phyloP scores from a whole-genome alignment of 2,113 vertebrate genomes.

The Odobenus rosmarus region DNA sequence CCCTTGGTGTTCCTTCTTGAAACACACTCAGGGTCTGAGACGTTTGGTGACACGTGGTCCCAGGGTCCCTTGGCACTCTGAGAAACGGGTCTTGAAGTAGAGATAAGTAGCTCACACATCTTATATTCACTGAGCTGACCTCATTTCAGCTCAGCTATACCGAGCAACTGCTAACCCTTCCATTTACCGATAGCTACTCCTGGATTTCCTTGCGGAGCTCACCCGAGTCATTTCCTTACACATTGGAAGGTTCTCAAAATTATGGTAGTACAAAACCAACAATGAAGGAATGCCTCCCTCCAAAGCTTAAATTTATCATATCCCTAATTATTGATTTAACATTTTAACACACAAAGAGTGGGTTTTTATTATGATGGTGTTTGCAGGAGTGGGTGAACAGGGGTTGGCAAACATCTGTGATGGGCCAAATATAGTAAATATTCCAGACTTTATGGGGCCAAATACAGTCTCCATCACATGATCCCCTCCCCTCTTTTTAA shows the following conservation, averaged over 20 bases:
- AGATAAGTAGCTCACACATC: not conserved
- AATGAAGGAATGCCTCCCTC: not conserved
- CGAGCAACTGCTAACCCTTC: not conserved
- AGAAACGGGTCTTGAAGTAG: not conserved
- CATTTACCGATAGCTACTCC: not conserved
- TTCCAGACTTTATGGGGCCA: not conserved
- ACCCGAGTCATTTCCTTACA: not conserved
- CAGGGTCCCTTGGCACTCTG: not conserved
- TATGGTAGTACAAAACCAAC: not conserved
- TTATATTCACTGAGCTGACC: not conserved
- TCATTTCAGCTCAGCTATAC: not conserved
- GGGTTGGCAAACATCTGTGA: not conserved
- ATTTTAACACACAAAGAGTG: not conserved
- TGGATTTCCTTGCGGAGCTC: not conserved
- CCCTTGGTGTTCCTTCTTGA: not conserved
- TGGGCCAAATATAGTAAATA: not conserved
- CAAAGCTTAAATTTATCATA: conserved; percentile 1
- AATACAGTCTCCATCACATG: not conserved
- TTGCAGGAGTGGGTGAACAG: not conserved
- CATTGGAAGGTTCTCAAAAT: not conserved
- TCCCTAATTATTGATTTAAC: not conserved
- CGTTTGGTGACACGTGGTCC: not conserved
- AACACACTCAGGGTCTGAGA: not conserved
- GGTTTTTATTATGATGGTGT: not conserved
- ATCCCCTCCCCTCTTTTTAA: accelerated